phyloP scores from a whole-genome alignment of 2,888 invertebrate species.

The Antheraea yamamai region DNA sequence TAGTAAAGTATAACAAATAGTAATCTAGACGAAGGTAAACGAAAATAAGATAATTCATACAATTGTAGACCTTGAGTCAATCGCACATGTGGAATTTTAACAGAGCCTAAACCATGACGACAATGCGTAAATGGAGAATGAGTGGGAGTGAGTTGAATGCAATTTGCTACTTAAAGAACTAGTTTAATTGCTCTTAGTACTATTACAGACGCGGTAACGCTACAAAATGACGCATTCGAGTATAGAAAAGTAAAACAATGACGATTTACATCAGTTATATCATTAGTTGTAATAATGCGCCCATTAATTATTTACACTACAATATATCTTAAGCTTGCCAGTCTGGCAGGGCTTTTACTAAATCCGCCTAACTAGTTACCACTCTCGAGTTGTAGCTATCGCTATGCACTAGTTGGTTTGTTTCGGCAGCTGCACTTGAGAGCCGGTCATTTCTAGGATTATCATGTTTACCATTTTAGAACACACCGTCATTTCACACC shows the following conservation, averaged over 20 bases:
- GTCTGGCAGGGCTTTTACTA: no score
- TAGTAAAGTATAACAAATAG: not conserved
- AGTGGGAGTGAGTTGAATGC: constrained; percentile 9
- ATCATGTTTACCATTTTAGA: no score
- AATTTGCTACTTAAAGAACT: constrained; percentile 13
- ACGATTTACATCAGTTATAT: no score
- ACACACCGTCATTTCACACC: no score
- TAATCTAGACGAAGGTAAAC: not conserved
- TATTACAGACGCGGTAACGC: not conserved
- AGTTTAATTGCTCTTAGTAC: constrained; percentile 8
- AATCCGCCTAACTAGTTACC: no score
- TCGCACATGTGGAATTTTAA: not conserved
- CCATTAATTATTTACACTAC: no score
- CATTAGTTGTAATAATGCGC: not conserved
- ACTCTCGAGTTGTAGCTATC: no score
- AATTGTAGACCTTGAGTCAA: not conserved
- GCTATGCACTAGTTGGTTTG: no score
- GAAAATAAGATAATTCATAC: not conserved
- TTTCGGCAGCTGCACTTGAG: no score
- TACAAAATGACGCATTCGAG: not conserved
- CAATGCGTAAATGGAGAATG: constrained; percentile 7
- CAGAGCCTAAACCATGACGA: constrained; percentile 1
- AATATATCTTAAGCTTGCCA: no score
- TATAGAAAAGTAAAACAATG: no score
- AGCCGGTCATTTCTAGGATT: no score